A percentile compares a stretch with the other conserved stretches of the same genome.
Evolutionary conservation across 1,140 invertebrate species (phyloP).

Genomic region (Paracyclopina nana): DNA sequence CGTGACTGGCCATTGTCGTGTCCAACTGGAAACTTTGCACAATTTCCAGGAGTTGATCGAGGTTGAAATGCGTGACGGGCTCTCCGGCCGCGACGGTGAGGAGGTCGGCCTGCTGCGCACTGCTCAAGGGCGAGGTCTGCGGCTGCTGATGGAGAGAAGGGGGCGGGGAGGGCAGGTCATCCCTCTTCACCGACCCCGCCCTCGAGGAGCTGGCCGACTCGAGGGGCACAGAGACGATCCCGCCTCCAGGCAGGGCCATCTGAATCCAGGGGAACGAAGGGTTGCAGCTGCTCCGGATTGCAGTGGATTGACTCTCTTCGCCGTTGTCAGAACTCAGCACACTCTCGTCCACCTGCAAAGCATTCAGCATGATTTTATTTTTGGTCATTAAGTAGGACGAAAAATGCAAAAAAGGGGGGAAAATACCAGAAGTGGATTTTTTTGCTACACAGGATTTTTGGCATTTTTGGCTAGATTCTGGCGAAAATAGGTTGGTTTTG

Average conservation of each 20-base stretch:
- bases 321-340: slow-evolving; percentile 8
- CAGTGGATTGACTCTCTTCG: background rate
- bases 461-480: too few species aligned
- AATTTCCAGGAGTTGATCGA: slow-evolving; percentile 16
- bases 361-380: too few species aligned
- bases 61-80: slow-evolving; percentile 14
- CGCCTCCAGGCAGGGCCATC: slow-evolving; percentile 13
- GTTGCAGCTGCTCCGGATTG: background rate
- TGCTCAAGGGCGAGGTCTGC: background rate
- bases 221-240: slow-evolving; percentile 12
- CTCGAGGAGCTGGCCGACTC: background rate
- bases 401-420: too few species aligned
- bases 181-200: background rate
- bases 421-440: too few species aligned
- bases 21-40: slow-evolving; percentile 16
- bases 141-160: background rate
- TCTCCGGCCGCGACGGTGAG: slow-evolving; percentile 3
- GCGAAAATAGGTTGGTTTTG: too few species aligned
- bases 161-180: background rate
- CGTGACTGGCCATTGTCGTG: slow-evolving; percentile 13
- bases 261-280: slow-evolving; percentile 12
- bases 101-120: background rate
- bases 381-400: too few species aligned
- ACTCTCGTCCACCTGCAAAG: slow-evolving; percentile 13
- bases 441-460: too few species aligned